Percentiles rank a stretch among this genome's conserved stretches.
These are phyloP conservation scores for Lacanobia oleracea DNA, from an alignment of 2,888 invertebrate genomes.

Conservation along the genomic window DNA sequence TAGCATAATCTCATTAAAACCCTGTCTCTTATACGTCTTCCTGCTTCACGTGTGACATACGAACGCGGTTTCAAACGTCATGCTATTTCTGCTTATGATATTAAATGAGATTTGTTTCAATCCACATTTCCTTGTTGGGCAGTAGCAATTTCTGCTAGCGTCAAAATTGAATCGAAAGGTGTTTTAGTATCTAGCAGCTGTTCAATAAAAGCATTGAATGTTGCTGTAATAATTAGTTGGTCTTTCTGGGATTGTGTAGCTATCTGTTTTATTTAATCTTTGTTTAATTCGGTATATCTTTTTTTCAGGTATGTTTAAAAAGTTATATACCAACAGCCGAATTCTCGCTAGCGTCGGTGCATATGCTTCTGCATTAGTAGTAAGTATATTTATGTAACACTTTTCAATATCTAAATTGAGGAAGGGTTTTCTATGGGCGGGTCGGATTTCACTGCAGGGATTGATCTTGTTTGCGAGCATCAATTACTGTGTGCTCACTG, in stretches of 20 bases:
- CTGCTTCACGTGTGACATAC: slow-evolving; percentile 64
- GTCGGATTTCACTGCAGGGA: slow-evolving; percentile 60
- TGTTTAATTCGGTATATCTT: slow-evolving; percentile 11
- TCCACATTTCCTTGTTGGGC: slow-evolving; percentile 29
- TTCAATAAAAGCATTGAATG: background rate
- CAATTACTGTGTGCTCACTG: slow-evolving; percentile 56
- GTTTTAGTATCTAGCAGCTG: background rate
- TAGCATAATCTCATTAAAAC: slow-evolving; percentile 71
- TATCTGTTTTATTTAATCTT: background rate
- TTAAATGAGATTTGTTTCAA: slow-evolving; percentile 42
- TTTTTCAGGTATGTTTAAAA: slow-evolving; percentile 59
- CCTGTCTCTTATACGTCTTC: slow-evolving; percentile 71
- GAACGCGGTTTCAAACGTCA: slow-evolving; percentile 30
- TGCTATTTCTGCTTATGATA: slow-evolving; percentile 41
- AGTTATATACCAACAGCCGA: background rate
- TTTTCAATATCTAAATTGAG: slow-evolving; percentile 40
- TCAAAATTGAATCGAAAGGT: background rate
- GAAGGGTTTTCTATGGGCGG: slow-evolving; percentile 55
- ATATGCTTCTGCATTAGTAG: background rate
- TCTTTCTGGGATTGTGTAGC: background rate
- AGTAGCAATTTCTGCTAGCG: background rate
- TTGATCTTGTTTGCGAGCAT: slow-evolving; percentile 64
- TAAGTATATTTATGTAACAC: slow-evolving; percentile 18
- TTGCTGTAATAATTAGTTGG: background rate
- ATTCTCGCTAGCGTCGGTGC: slow-evolving; percentile 11